These are phyloP conservation scores for Hybognathus amarus DNA, from an alignment of 2,797 vertebrate genomes.

Conservation along the genomic window DNA sequence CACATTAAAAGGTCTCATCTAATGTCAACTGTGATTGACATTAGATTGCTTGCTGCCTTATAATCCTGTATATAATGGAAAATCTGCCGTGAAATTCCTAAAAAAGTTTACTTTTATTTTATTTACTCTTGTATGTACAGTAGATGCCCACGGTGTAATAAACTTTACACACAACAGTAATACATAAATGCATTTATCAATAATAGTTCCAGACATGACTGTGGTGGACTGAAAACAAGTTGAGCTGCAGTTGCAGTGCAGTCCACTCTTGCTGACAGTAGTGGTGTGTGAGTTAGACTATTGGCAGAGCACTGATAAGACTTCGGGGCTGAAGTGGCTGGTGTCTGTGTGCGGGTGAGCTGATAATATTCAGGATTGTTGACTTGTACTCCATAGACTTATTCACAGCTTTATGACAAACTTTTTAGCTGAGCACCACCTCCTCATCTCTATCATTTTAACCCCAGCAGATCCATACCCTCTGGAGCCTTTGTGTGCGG, in stretches of 20 bases:
- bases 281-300: constrained; percentile 50
- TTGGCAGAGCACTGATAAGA: constrained; percentile 70
- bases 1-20: neutral
- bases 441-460: constrained; percentile 7
- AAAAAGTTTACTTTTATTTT: neutral
- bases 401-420: constrained; percentile 34
- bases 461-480: constrained; percentile 1
- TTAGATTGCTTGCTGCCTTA: neutral
- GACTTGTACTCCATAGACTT: constrained; percentile 32
- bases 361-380: constrained; percentile 62
- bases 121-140: neutral
- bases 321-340: constrained; percentile 61
- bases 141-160: neutral
- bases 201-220: constrained; percentile 57
- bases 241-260: constrained; percentile 17
- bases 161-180: constrained; percentile 18
- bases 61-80: neutral
- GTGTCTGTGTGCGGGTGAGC: constrained; percentile 60
- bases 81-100: neutral
- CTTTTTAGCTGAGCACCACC: constrained; percentile 37
- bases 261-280: constrained; percentile 47
- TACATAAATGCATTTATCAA: constrained; percentile 56
- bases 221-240: constrained; percentile 62
- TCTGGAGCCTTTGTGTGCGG: neutral
- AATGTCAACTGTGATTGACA: neutral